Conservation (phyloP, 2,113 vertebrate genomes). For the Tyto alba region DNA sequence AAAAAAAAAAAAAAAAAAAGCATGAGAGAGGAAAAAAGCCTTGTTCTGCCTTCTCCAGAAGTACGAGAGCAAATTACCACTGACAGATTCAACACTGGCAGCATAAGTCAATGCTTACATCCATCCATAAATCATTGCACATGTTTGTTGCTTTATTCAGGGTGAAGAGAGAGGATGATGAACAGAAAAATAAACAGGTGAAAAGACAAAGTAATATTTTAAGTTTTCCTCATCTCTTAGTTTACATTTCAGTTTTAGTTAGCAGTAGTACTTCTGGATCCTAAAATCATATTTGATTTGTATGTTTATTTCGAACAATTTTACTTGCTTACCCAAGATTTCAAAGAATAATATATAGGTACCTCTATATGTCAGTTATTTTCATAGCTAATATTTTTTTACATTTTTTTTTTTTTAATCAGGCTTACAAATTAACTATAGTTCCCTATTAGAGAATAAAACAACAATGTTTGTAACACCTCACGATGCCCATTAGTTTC, state of each 20-base stretch:
- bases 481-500: neutral
- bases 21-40: neutral
- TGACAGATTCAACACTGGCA: neutral
- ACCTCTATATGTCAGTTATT: neutral
- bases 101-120: neutral
- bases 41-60: neutral
- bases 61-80: neutral
- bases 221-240: neutral
- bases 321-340: neutral
- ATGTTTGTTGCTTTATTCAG: neutral
- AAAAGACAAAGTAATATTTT: neutral
- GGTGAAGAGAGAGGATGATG: neutral
- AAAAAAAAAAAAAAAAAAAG: neutral
- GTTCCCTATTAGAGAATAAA: neutral
- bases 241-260: neutral
- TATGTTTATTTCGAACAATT: neutral
- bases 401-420: neutral
- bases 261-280: neutral
- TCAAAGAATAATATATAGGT: neutral
- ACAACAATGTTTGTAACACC: neutral
- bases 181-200: neutral
- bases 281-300: neutral
- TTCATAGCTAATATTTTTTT: neutral
- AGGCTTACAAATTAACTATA: neutral
- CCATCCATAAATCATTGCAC: neutral